Base-by-base conservation (phyloP, 2,113 vertebrate species). In the Geococcyx californianus region DNA sequence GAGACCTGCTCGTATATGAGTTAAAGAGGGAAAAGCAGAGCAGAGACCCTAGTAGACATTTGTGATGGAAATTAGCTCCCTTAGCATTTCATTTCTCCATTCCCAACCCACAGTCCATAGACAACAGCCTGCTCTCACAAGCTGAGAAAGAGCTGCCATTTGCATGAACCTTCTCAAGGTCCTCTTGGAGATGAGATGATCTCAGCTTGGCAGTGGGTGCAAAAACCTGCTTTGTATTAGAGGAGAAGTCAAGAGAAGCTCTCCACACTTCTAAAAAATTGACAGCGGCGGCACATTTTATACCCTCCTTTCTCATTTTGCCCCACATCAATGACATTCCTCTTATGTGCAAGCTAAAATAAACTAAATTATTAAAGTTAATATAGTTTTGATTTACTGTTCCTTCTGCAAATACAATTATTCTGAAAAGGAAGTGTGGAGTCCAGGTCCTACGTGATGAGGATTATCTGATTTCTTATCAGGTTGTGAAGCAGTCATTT, bases 131-230 rank as follows among this genome's bases (percentile, higher is more conserved):
- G 51, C 14, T 60, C 58, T 66, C 66, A 24, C 26, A n/a, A 68
- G 33, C 33, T n/a, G 31, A 74, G 25, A 28, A 68, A 62, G 34
- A 56, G 34, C 33, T 38, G 20, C 33, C 33, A n/a, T 51, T 40
- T 23, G 7, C 2, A 1, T 28, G 51, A 34, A 36, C n/a, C 42
- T 89, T 47, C 36, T 28, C 34, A 44, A 28, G 26, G 25, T 66
- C 29, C 52, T 79, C 26, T 28, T 0, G 0, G 34, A 80, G 47
- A 36, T 0, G 2, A 55, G 19, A 11, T 29, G 70, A 29, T 13
- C 60, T 78, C 72, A 78, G 12, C 59, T 62, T 26, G 24, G 40
- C 59, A n/a, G 10, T 12, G 16, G 40, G 42, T 58, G 13, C 54
- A n/a, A 44, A 29, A 26, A 4, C 7, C 10, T 38, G 25, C 49